Evolutionary conservation across 1,140 invertebrate species (phyloP).

Genomic region (Mizuhopecten yessoensis): DNA sequence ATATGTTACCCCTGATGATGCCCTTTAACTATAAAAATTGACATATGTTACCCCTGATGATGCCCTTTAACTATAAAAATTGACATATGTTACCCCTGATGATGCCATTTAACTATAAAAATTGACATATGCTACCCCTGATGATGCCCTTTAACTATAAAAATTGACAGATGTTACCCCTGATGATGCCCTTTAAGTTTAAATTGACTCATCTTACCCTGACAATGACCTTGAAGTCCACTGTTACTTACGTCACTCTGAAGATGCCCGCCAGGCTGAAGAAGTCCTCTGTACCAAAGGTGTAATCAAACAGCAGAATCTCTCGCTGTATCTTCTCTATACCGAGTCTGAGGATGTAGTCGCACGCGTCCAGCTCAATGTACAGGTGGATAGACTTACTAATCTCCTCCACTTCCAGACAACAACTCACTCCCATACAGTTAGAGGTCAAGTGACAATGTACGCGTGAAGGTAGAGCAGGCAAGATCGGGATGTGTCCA

Average conservation of each 20-base stretch:
- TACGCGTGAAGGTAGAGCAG: slow-evolving; percentile 42
- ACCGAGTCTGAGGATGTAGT: slow-evolving; percentile 59
- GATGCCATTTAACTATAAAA: too few species aligned
- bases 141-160: too few species aligned
- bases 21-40: too few species aligned
- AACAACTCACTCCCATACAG: slow-evolving; percentile 61
- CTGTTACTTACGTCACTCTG: slow-evolving; percentile 58
- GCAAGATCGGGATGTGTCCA: background rate
- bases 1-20: too few species aligned
- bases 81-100: too few species aligned
- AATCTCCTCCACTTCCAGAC: slow-evolving; percentile 53
- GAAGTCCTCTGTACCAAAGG: slow-evolving; percentile 49
- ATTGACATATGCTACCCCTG: too few species aligned
- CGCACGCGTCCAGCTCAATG: slow-evolving; percentile 59
- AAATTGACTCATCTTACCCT: too few species aligned
- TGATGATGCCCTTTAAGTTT: too few species aligned
- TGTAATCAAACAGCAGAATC: slow-evolving; percentile 40
- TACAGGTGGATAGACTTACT: slow-evolving; percentile 55
- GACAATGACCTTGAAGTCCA: too few species aligned
- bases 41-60: too few species aligned
- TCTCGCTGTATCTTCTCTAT: slow-evolving; percentile 59
- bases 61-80: too few species aligned
- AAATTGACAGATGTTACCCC: too few species aligned
- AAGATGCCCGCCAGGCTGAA: slow-evolving; percentile 54
- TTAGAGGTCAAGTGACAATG: slow-evolving; percentile 57